Evolutionary conservation across 2,113 vertebrate species (phyloP).

Genomic region (Ivindomyrus marchei): DNA sequence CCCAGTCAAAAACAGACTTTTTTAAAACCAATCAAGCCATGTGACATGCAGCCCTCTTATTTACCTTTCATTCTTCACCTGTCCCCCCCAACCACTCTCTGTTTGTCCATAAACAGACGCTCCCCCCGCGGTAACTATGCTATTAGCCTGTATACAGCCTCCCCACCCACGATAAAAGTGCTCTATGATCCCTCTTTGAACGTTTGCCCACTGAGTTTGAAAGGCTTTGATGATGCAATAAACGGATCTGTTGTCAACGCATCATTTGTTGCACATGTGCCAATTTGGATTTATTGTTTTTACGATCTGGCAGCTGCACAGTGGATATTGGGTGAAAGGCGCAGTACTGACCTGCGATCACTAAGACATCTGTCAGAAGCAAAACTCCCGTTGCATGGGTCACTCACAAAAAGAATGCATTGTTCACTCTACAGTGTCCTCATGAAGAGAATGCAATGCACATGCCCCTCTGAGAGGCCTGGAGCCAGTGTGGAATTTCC

Average conservation of each 20-base stretch:
- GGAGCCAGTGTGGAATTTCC: background rate
- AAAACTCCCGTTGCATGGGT: background rate
- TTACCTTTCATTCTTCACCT: background rate
- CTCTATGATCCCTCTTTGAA: conserved; percentile 3
- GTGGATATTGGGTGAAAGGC: background rate
- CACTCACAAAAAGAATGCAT: background rate
- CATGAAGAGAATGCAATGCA: background rate
- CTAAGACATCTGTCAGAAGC: background rate
- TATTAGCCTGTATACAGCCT: conserved; percentile 11
- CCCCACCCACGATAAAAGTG: background rate
- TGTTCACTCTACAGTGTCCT: background rate
- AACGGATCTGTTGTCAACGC: background rate
- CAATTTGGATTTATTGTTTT: background rate
- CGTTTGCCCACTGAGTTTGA: conserved; percentile 7
- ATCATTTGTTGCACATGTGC: background rate
- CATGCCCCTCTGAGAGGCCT: background rate
- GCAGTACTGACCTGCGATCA: background rate
- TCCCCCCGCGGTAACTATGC: background rate
- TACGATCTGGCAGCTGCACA: background rate
- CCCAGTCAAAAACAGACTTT: background rate
- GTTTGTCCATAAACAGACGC: conserved; percentile 26
- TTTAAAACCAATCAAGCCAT: background rate
- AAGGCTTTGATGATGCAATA: background rate
- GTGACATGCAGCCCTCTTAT: background rate
- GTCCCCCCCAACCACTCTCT: background rate